Conservation (phyloP, 2,888 invertebrate species). For the Drosophila vallismaia region DNA sequence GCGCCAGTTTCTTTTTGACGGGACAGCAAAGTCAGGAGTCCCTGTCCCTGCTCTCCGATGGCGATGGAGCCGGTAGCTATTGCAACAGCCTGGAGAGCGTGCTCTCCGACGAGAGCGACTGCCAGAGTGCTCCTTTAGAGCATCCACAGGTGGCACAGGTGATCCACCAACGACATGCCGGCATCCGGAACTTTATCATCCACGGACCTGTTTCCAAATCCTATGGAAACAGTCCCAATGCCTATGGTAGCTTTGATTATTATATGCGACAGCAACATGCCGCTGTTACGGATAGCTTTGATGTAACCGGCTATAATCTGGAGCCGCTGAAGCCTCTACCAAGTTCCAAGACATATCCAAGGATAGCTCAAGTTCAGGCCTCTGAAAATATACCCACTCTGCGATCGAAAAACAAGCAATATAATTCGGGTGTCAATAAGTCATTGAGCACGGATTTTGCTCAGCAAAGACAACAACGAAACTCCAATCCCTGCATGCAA, state of each 20-base stretch:
- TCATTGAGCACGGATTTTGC: conserved; percentile 84
- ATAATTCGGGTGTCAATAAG: conserved; percentile 82
- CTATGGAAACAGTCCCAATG: conserved; percentile 87
- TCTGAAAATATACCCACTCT: conserved; percentile 82
- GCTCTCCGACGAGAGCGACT: conserved; percentile 91
- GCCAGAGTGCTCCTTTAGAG: conserved; percentile 91
- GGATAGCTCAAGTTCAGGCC: conserved; percentile 53
- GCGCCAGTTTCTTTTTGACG: conserved; percentile 92
- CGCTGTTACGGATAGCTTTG: conserved; percentile 81
- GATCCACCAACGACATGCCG: conserved; percentile 83
- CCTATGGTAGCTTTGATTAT: conserved; percentile 85
- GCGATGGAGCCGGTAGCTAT: conserved; percentile 85
- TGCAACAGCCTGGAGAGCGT: conserved; percentile 92
- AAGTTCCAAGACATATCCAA: conserved; percentile 81
- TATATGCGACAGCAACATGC: conserved; percentile 83
- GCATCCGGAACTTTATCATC: conserved; percentile 80
- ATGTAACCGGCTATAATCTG: conserved; percentile 83
- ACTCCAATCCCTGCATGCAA: conserved; percentile 73
- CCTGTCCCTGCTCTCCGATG: conserved; percentile 90
- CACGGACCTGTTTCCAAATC: conserved; percentile 86
- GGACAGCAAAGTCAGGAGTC: conserved; percentile 91
- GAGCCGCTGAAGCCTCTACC: conserved; percentile 74
- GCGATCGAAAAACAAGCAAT: conserved; percentile 82
- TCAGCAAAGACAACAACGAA: conserved; percentile 80
- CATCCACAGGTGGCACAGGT: conserved; percentile 31